phyloP scores from a whole-genome alignment of 2,797 vertebrate species.

The Gadopsis marmoratus region DNA sequence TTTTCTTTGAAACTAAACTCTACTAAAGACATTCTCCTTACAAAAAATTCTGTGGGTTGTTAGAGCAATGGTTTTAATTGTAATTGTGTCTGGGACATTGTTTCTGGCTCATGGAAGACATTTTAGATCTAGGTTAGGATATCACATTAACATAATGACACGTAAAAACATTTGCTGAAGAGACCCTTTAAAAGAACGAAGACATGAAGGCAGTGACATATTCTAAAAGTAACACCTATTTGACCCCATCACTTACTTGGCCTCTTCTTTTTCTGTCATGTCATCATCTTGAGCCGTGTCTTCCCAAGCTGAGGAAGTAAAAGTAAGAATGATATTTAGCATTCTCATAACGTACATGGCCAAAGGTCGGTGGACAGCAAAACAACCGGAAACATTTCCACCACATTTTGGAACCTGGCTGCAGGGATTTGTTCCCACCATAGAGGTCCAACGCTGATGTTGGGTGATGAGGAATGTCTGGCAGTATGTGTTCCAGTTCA shows the following conservation, averaged over 20 bases:
- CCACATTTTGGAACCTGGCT: neutral
- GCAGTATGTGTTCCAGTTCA: neutral
- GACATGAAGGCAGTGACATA: neutral
- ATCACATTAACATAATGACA: neutral
- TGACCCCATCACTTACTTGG: conserved; percentile 76
- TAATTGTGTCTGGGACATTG: neutral
- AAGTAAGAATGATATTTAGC: neutral
- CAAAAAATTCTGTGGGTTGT: neutral
- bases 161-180: neutral
- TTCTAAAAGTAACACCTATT: accelerated
- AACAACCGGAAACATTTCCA: neutral
- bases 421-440: neutral
- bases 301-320: conserved; percentile 80
- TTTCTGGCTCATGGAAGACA: neutral
- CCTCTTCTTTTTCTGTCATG: conserved; percentile 87
- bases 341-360: neutral
- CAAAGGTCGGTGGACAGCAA: neutral
- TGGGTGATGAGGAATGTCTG: neutral
- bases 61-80: neutral
- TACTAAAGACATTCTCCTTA: neutral
- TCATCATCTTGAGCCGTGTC: conserved; percentile 75
- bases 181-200: neutral
- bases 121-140: neutral
- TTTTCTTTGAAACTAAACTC: neutral
- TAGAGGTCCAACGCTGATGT: neutral